Conservation (phyloP, 2,113 vertebrate species). For the Onychostoma macrolepis region DNA sequence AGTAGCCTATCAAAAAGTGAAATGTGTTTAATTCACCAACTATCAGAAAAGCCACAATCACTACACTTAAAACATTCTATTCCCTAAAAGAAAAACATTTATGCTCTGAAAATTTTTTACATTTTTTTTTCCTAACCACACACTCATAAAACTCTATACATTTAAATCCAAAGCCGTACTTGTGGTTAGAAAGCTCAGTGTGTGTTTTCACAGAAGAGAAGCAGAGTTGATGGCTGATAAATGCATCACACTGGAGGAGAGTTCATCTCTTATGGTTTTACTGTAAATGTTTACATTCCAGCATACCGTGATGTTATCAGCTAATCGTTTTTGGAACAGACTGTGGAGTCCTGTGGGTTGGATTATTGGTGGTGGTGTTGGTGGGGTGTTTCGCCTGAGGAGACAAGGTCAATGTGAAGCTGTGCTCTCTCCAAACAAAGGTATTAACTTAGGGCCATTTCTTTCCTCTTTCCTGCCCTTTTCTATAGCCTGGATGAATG, state of each 20-base stretch:
- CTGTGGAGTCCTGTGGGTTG: conserved; percentile 70
- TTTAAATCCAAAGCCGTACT: background rate
- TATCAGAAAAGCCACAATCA: background rate
- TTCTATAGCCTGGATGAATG: conserved; percentile 52
- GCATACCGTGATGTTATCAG: conserved; percentile 76
- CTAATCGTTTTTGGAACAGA: conserved; percentile 77
- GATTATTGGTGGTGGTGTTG: conserved; percentile 62
- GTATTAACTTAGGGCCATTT: conserved; percentile 73
- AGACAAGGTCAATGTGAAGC: conserved; percentile 68
- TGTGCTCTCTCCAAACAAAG: conserved; percentile 73
- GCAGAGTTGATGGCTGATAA: conserved; percentile 64
- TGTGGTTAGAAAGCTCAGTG: conserved; percentile 20
- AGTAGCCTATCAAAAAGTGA: background rate
- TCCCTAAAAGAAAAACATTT: conserved; percentile 1
- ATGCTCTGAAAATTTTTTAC: background rate
- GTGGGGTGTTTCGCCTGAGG: conserved; percentile 50
- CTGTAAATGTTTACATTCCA: conserved; percentile 84
- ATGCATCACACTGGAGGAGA: conserved; percentile 67
- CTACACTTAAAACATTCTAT: background rate
- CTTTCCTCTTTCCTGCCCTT: conserved; percentile 68
- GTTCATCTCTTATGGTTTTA: conserved; percentile 71
- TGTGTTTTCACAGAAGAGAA: conserved; percentile 45
- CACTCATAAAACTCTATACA: background rate
- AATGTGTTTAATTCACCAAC: background rate
- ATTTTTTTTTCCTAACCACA: background rate